Percentiles rank a stretch among this genome's conserved stretches.
Evolutionary conservation across 2,888 invertebrate species (phyloP).

Genomic region (Patella ulyssiponensis): DNA sequence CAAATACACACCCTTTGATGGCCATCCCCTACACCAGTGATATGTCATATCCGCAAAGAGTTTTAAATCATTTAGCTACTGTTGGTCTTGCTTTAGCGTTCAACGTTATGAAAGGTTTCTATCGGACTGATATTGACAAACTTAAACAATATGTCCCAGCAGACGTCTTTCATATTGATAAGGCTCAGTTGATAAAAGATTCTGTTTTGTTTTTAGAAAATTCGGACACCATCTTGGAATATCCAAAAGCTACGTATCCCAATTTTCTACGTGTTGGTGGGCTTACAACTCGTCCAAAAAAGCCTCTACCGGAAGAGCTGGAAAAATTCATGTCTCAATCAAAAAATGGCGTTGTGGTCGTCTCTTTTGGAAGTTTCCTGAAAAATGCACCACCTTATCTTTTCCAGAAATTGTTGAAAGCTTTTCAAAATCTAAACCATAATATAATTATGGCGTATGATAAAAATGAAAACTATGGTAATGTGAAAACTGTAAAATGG

Average conservation of each 20-base stretch:
- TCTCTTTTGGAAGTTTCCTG: slow-evolving; percentile 46
- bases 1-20: slow-evolving; percentile 11
- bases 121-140: not conserved
- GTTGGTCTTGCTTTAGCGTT: not conserved
- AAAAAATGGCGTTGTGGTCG: slow-evolving; percentile 41
- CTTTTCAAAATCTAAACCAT: slow-evolving; percentile 23
- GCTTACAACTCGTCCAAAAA: slow-evolving; percentile 39
- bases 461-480: slow-evolving; percentile 25
- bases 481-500: slow-evolving; percentile 43
- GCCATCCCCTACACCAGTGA: not conserved
- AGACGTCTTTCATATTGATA: not conserved
- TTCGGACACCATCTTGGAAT: slow-evolving; percentile 43
- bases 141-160: not conserved
- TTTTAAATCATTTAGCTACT: slow-evolving; percentile 8
- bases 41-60: slow-evolving; percentile 20
- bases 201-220: slow-evolving; percentile 39
- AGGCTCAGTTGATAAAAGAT: slow-evolving; percentile 18
- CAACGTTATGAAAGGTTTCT: not conserved
- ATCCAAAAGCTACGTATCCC: slow-evolving; percentile 40
- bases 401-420: slow-evolving; percentile 27
- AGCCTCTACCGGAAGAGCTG: slow-evolving; percentile 37
- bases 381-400: slow-evolving; percentile 26
- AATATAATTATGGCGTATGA: slow-evolving; percentile 32
- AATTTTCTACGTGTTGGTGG: slow-evolving; percentile 46
- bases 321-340: slow-evolving; percentile 39